Conservation (phyloP, 1,140 invertebrate species). For the Eupristina koningsbergeri region DNA sequence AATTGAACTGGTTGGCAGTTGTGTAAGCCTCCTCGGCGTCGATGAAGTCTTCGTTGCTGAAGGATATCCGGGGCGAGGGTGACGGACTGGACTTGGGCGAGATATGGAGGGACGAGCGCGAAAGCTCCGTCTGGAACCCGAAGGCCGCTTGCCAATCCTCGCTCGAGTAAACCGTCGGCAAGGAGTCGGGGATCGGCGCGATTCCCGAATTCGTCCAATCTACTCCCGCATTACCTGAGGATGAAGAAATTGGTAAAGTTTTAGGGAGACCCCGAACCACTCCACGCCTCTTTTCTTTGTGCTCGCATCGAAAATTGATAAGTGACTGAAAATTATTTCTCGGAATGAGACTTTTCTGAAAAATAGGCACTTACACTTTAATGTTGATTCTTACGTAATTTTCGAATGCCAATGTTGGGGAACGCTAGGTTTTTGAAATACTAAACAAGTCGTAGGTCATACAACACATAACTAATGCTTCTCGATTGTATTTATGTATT, state of each 20-base stretch:
- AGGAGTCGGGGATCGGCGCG: slow-evolving; percentile 73
- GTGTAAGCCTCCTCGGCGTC: slow-evolving; percentile 66
- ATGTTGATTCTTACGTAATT: too few relatives aligned
- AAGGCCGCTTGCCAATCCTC: slow-evolving; percentile 77
- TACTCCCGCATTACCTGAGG: slow-evolving; percentile 34
- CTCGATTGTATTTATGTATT: too few relatives aligned
- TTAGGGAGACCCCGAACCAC: too few relatives aligned
- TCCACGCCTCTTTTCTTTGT: too few relatives aligned
- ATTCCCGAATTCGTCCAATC: slow-evolving; percentile 74
- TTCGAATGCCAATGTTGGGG: too few relatives aligned
- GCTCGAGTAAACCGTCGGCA: slow-evolving; percentile 73
- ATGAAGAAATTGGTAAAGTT: background rate
- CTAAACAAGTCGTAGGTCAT: too few relatives aligned
- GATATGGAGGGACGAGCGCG: slow-evolving; percentile 60
- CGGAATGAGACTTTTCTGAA: too few relatives aligned
- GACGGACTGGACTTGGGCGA: slow-evolving; percentile 63
- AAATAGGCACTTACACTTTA: too few relatives aligned
- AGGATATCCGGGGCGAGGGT: slow-evolving; percentile 64
- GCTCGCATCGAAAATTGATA: too few relatives aligned
- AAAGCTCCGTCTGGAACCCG: slow-evolving; percentile 70
- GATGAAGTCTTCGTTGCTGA: slow-evolving; percentile 66
- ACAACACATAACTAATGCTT: too few relatives aligned
- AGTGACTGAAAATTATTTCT: too few relatives aligned
- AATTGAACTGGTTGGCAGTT: slow-evolving; percentile 60
- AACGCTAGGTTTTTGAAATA: too few relatives aligned